Evolutionary conservation across 2,888 invertebrate genomes (phyloP).

Genomic region (Tachystola acroxantha): DNA sequence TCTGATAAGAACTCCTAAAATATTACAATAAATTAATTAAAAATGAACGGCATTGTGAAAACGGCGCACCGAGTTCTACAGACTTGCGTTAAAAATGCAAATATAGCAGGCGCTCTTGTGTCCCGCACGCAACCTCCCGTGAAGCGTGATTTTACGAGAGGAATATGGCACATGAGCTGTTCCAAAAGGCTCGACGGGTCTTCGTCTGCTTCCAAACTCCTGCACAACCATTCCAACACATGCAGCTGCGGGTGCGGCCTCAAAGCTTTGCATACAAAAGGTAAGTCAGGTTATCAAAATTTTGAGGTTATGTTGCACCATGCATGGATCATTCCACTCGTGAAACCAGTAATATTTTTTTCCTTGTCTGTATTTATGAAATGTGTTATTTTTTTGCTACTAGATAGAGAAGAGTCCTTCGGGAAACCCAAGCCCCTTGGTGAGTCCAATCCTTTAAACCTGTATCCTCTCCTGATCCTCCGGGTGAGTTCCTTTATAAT

Average conservation of each 20-base stretch:
- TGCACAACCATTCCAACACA: slow-evolving; percentile 78
- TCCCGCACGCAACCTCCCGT: slow-evolving; percentile 57
- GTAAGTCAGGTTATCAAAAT: too few species aligned
- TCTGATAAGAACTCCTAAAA: slow-evolving; percentile 1
- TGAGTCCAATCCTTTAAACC: slow-evolving; percentile 39
- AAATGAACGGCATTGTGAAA: slow-evolving; percentile 84
- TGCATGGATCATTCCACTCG: slow-evolving; percentile 15
- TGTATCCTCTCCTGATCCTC: slow-evolving; percentile 15
- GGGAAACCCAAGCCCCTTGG: slow-evolving; percentile 54
- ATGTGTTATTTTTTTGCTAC: slow-evolving; percentile 27
- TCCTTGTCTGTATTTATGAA: too few species aligned
- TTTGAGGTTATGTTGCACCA: slow-evolving; percentile 66
- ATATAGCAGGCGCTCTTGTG: slow-evolving; percentile 50
- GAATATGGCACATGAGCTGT: slow-evolving; percentile 85
- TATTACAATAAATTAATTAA: slow-evolving; percentile 26
- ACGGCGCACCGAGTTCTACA: slow-evolving; percentile 75
- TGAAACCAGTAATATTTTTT: slow-evolving; percentile 7
- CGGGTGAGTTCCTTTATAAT: slow-evolving; percentile 10
- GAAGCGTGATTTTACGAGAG: slow-evolving; percentile 82
- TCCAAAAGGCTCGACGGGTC: slow-evolving; percentile 56
- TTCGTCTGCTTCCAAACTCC: slow-evolving; percentile 43
- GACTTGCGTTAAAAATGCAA: slow-evolving; percentile 52
- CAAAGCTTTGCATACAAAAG: slow-evolving; percentile 83
- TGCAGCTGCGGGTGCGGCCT: slow-evolving; percentile 84
- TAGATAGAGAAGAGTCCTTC: slow-evolving; percentile 42